Evolutionary conservation across 2,888 invertebrate species (phyloP).

Genomic region (Erannis defoliaria): DNA sequence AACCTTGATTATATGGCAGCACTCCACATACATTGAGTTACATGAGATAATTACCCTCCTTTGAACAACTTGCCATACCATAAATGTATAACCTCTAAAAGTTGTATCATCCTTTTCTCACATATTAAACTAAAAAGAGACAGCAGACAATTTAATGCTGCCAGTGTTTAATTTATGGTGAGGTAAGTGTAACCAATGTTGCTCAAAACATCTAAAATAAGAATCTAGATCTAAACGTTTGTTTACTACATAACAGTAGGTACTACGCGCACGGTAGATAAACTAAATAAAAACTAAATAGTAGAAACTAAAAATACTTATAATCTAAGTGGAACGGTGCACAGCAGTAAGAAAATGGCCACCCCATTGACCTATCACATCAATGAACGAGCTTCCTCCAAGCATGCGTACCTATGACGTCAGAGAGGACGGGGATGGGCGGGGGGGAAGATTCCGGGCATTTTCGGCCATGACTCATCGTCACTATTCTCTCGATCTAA

Average conservation of each 20-base stretch:
- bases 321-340: conserved; percentile 43
- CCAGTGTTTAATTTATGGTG: not conserved
- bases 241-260: not conserved
- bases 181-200: not conserved
- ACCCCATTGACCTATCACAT: conserved; percentile 57
- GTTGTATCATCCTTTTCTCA: not conserved
- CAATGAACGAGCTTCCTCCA: conserved; percentile 57
- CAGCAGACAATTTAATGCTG: not conserved
- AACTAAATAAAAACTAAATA: not conserved
- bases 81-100: too few species aligned
- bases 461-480: conserved; percentile 37
- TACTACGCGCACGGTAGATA: not conserved
- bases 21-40: too few species aligned
- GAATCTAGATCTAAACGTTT: not conserved
- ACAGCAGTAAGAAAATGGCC: conserved; percentile 46
- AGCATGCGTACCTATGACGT: conserved; percentile 63
- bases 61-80: too few species aligned
- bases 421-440: conserved; percentile 50
- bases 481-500: conserved; percentile 23
- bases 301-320: conserved; percentile 22
- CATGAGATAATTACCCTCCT: too few species aligned
- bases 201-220: not conserved
- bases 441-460: conserved; percentile 32
- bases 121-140: not conserved
- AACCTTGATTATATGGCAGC: too few species aligned